Base-by-base conservation (phyloP, 2,797 vertebrate species). In the Ptychadena robeensis region DNA sequence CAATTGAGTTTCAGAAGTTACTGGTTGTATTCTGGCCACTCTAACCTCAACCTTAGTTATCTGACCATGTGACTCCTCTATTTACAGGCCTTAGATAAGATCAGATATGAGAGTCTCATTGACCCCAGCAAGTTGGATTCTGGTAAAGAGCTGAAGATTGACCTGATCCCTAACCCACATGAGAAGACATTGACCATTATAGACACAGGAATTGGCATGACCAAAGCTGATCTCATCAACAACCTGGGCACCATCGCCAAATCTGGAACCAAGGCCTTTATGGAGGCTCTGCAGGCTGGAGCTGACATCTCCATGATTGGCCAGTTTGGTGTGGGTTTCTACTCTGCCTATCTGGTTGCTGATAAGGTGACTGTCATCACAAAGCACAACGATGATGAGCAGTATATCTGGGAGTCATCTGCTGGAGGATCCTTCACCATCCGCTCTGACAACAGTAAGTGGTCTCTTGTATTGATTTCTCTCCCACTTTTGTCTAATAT, bases 271-370 rank as follows among this genome's bases (percentile, higher is more conserved):
- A 91, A 94, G 86, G 91, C 91, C 28, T 94, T 93, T 85, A 91
- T 91, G 92, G 93, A 94, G 90, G 94, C 88, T 34, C 87, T 92
- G 81, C 93, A 95, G 86, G 95, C 95, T 68, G 87, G 83, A 86
- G 93, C 91, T 2, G 94, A 93, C 86, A 93, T 95, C 87, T 95
- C 93, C 61, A 93, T 94, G 92, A 94, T 89, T 1, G 92, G 91
- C 5, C 93, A 93, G 77, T 94, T 95, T 14, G 92, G 91, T 64
- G 92, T 95, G 64, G 94, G 94, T 80, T 95, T 93, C 89, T 95
- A 95, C 88, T 95, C 94, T 0, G 92, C 93, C 31, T 94, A 93
- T 83, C 88, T 94, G 68, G 90, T 91, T 74, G 91, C 94, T 2
- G 95, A 96, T 85, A 93, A 90, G 9, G 86, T 95, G 85, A 93